Base-by-base conservation (phyloP, 2,797 vertebrate genomes). In the Neosilurus hyrtlii region DNA sequence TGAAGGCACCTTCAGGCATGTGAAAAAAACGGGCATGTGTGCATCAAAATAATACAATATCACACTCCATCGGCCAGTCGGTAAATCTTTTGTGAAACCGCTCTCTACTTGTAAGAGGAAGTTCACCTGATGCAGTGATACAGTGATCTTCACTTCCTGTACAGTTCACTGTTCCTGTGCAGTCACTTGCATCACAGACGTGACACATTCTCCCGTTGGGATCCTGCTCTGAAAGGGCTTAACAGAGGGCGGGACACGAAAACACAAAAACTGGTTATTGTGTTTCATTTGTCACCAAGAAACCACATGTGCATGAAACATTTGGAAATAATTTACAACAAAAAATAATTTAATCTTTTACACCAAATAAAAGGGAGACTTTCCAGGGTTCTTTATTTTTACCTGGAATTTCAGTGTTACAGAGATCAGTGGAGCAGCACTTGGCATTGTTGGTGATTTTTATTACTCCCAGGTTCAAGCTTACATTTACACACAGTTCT, bases 361-460 rank as follows among this genome's bases (percentile, higher is more conserved):
- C 6, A 3, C 37, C 6, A 43, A 43, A 43, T 43, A 43, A 43
- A 43, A 6, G 6, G 37, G 37, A 43, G 6, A 43, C 2, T 30
- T 37, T 70, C 9, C 0, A n/a, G 0, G 9, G 11, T 10, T 70
- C 9, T 70, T 3, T 68, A 66, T 3, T 52, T 26, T 37, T 81
- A 81, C 79, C 79, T 71, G 30, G 22, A 9, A 62, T 70, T 43
- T 71, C 30, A 12, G 20, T 37, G 30, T 81, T 81, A 35, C 79
- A 70, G 22, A 61, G 14, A 11, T 81, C 35, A 71, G 56, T 71
- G 6, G 22, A 24, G 66, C 79, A 81, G 79, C 79, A 71, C 15
- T 59, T 43, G 20, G 66, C 3, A 15, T 70, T 71, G 66, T 18
- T 0, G 6, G 37, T 2, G 2, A 43, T 1, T 30, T 67, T 30